Evolutionary conservation across 2,888 invertebrate species (phyloP), one percentile per base, ranked within the genome.

Genomic region (Ochlodes sylvanus): DNA sequence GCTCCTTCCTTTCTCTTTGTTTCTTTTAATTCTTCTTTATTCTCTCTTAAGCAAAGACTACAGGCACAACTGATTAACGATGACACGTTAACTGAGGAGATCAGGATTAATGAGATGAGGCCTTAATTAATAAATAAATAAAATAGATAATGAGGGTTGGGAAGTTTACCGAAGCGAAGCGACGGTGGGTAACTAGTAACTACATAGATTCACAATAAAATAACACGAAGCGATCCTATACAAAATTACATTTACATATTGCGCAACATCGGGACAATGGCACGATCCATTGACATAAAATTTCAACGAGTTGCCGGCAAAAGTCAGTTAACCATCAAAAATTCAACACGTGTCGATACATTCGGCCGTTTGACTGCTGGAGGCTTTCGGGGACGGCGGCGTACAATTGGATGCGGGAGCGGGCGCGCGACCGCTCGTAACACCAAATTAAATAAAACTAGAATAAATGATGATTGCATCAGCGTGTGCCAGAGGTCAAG

Each of bases 251-350:
- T 9, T n/a, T 19, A 57, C 14, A 5, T 19, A 38, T 38, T 12
- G 34, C 12, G 17, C 19, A 61, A 32, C 44, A 17, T 17, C 27
- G 14, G 55, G 44, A 64, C 64, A 56, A 56, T 42, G 47, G 34
- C 38, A 41, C 65, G 57, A 27, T 38, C 15, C 50, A 7, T 32
- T 9, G 14, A 14, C 65, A 65, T 65, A 50, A 65, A 65, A 65
- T 52, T 58, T 67, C 27, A 61, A 67, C 52, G 52, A 54, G 52
- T 66, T 52, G 58, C 54, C 50, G 15, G 34, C 60, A 54, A 66
- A 54, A 67, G 61, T 44, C 67, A 55, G 61, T 55, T 15, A 34
- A n/a, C 42, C 47, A 67, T 67, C 67, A 67, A 67, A 61, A 61
- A 61, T 67, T 61, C 61, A 67, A 34, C 21, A 27, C 15, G 61